These are phyloP conservation scores for Hippopotamyrus pictus DNA, from an alignment of 2,797 vertebrate genomes.

Conservation along the genomic window DNA sequence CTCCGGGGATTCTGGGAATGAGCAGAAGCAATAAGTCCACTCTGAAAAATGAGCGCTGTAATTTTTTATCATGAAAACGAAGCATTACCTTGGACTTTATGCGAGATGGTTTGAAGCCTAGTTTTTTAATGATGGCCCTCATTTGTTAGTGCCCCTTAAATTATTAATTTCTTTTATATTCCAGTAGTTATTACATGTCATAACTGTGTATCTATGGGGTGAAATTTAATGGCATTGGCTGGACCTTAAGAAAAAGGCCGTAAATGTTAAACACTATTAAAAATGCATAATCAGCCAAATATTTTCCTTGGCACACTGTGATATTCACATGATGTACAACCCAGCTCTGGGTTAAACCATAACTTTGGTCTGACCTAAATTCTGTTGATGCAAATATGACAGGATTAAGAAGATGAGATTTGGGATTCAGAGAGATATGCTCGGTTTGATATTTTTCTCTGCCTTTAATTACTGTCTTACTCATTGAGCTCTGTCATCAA, in stretches of 20 bases:
- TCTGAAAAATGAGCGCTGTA: conserved; percentile 99
- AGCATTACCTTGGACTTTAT: conserved; percentile 99
- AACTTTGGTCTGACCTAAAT: neutral
- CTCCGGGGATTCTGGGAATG: conserved; percentile 90
- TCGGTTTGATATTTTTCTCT: neutral
- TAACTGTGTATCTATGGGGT: conserved; percentile 99
- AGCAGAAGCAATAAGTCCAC: conserved; percentile 98
- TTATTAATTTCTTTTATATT: conserved; percentile 99
- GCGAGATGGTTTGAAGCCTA: conserved; percentile 95
- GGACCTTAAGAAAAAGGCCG: conserved; percentile 87
- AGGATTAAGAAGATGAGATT: neutral
- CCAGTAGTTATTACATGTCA: conserved; percentile 99
- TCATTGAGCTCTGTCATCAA: neutral
- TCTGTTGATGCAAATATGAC: neutral
- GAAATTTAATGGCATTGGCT: conserved; percentile 98
- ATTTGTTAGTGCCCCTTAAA: conserved; percentile 99
- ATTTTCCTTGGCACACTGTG: conserved; percentile 79
- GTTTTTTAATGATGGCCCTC: conserved; percentile 98
- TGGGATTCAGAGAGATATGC: neutral
- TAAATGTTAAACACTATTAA: conserved; percentile 84
- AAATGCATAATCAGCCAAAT: conserved; percentile 98
- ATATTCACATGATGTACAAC: neutral
- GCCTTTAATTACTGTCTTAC: neutral
- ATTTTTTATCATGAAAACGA: conserved; percentile 92
- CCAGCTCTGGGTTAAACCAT: neutral